Evolutionary conservation across 1,140 invertebrate genomes (phyloP), one percentile per base, ranked within the genome.

Genomic region (Drosophila kohkoa): DNA sequence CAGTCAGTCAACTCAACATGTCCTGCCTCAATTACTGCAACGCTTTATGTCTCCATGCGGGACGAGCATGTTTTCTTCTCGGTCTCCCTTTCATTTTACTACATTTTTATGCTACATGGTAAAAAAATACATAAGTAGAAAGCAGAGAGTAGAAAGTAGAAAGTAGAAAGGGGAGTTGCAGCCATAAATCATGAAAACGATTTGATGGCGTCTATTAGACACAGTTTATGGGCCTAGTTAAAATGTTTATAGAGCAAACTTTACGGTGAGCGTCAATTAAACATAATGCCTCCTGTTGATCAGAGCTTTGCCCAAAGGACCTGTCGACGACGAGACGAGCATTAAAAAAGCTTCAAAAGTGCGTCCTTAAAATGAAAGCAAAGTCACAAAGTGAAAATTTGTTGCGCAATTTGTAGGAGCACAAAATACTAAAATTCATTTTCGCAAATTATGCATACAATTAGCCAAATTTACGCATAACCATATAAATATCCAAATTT

Each of bases 191-290:
- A 87, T 87, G 77, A 65, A 62, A 88, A 77, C 83, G 77, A 77
- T 81, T 83, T 88, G 69, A 87, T 88, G 69, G 59, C 67, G 64
- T 82, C 83, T 87, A 87, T 87, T 88, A 87, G 80, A 51, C 63
- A 32, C 67, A 52, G 76, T 87, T 87, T 88, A 87, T 88, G 55
- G 73, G 67, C 64, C 77, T 74, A 82, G 83, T 87, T 88, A 88
- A 86, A 86, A 87, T 79, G 82, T 81, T 86, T 86, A 86, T 77
- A 76, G 68, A 72, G 48, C 72, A 13, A 46, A 87, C 69, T 87
- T 88, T 83, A 87, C 80, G 83, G 66, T 69, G 77, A 75, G 54
- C 77, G 71, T 73, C 83, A 87, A 87, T 87, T 87, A 87, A 82
- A 75, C 74, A 77, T 75, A 75, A 85, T 69, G 49, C 4, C 54